A percentile compares a stretch with the other conserved stretches of the same genome.
These are phyloP conservation scores for Xiphydria camelus DNA, from an alignment of 2,888 invertebrate genomes.

Conservation along the genomic window DNA sequence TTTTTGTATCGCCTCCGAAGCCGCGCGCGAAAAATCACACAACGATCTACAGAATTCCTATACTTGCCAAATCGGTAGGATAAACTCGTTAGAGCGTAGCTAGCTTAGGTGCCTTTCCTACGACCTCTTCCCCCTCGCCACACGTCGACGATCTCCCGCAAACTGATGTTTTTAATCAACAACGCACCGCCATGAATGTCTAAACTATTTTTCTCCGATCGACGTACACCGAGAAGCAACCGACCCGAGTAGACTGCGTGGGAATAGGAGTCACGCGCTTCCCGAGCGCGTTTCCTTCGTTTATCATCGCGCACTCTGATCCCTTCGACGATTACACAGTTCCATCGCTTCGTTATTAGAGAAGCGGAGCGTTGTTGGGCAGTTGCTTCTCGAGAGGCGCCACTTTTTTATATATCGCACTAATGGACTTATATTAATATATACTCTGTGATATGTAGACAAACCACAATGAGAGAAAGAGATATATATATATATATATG, in stretches of 20 bases:
- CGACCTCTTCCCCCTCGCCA: not conserved
- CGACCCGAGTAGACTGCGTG: no score
- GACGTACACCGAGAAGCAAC: no score
- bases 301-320: no score
- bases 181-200: not conserved
- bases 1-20: no score
- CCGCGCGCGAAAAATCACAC: no score
- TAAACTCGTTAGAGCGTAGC: constrained; percentile 27
- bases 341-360: not conserved
- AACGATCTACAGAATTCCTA: no score
- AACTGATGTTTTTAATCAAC: constrained; percentile 3
- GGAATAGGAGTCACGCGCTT: no score
- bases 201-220: not conserved
- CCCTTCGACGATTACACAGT: not conserved
- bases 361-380: no score
- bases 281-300: no score
- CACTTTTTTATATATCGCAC: constrained; percentile 11
- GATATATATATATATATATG: no score
- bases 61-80: constrained; percentile 43
- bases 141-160: constrained; percentile 3
- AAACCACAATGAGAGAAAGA: constrained; percentile 8
- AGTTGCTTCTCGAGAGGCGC: no score
- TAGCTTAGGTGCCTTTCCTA: constrained; percentile 22
- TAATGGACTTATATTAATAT: constrained; percentile 23
- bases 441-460: constrained; percentile 28